Percentiles rank a stretch among this genome's conserved stretches.
Conservation (phyloP, 35 echinoderm and acorn worm genomes). For the Patiria miniata region DNA sequence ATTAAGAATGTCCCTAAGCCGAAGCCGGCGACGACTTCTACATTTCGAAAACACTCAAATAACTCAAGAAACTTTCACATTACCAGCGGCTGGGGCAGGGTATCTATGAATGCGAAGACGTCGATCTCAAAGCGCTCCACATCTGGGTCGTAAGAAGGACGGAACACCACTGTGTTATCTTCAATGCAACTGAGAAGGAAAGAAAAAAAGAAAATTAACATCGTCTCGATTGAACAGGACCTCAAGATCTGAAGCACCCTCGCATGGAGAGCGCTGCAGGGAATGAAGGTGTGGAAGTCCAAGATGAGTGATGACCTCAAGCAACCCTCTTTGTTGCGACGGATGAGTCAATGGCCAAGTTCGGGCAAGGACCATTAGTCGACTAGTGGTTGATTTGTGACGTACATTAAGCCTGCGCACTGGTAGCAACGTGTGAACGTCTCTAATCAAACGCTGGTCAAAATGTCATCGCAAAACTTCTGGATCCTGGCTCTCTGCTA, state of each 20-base stretch:
- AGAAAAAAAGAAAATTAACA: not conserved
- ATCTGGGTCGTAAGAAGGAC: not conserved
- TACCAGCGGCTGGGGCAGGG: not conserved
- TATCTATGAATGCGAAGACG: not conserved
- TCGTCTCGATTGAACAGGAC: not conserved
- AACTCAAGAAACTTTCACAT: not conserved
- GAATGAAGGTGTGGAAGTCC: not conserved
- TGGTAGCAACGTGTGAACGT: too few species aligned
- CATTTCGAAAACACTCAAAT: too few species aligned
- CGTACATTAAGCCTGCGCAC: too few species aligned
- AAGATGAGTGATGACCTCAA: not conserved
- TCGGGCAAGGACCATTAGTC: too few species aligned
- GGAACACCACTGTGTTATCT: not conserved
- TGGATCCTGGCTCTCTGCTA: too few species aligned
- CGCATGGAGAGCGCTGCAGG: not conserved
- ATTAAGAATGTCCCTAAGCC: too few species aligned
- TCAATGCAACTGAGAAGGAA: not conserved
- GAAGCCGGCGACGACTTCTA: too few species aligned
- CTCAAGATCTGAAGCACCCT: too few species aligned
- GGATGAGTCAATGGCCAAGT: not conserved
- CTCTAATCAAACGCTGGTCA: too few species aligned
- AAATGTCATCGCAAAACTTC: too few species aligned
- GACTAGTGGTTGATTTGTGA: too few species aligned
- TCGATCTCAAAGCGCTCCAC: not conserved
- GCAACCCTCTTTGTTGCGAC: not conserved